Evolutionary conservation across 2,113 vertebrate species (phyloP).

Genomic region (Mionectes macconnelli): DNA sequence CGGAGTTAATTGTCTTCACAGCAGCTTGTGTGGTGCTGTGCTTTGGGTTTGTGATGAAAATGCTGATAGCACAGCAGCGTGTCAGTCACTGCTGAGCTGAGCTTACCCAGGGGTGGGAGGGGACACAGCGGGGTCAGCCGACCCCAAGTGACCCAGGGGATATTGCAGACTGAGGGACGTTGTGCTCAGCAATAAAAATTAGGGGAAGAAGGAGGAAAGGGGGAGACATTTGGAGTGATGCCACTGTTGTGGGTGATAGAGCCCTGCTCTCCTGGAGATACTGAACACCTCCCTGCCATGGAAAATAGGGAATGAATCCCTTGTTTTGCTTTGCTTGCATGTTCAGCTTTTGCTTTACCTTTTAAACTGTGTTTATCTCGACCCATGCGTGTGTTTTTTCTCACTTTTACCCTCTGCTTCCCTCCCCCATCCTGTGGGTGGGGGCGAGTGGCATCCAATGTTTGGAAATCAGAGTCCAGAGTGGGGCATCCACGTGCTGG

Average conservation of each 20-base stretch:
- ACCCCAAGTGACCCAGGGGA: not conserved
- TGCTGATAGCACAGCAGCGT: not conserved
- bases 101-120: not conserved
- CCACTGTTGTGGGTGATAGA: fast-evolving
- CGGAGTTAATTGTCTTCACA: not conserved
- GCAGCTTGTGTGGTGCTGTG: not conserved
- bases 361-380: not conserved
- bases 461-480: not conserved
- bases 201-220: not conserved
- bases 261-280: too few relatives aligned
- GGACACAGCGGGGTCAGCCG: not conserved
- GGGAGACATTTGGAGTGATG: not conserved
- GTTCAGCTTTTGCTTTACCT: not conserved
- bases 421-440: not conserved
- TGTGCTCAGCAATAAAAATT: not conserved
- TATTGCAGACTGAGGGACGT: not conserved
- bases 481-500: not conserved
- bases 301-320: not conserved
- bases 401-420: not conserved
- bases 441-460: not conserved
- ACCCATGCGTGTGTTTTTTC: fast-evolving
- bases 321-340: not conserved
- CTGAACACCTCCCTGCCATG: not conserved
- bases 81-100: not conserved
- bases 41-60: not conserved